Base-by-base conservation (phyloP, 2,888 invertebrate genomes). In the Cosmopolites sordidus region DNA sequence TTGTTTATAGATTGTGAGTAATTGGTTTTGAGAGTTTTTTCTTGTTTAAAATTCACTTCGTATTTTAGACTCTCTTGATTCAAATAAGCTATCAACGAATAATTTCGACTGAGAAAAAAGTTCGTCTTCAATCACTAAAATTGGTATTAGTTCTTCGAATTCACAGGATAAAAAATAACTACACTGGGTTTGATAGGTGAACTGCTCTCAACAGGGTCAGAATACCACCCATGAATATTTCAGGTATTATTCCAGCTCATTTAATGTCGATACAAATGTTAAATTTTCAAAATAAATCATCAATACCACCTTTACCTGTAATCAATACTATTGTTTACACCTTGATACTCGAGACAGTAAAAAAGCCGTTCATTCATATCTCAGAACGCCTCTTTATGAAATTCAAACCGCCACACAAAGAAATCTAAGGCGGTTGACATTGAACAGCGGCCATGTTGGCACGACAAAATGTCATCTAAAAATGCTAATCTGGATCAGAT, bases 401-500 rank as follows among this genome's bases (percentile, higher is more conserved):
- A 53, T 50, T 48, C 33, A 49, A 56, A 49, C 42, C 52, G 33
- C 43, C 17, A 40, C 40, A 56, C 48, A 56, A 56, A 48, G 51
- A 55, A 54, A 51, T 55, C 51, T 45, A 51, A 56, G 56, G 56
- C 56, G 56, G 52, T 39, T 48, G 56, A 50, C 56, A 56, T 56
- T 56, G 56, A 56, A 48, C 45, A 18, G 48, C 55, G 51, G 51
- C 48, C 55, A 51, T 55, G 41, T 55, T 51, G 18, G 30, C 43
- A 40, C 29, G 33, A 38, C 49, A 56, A 59, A 63, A 63, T 63
- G 63, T 62, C 63, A 63, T 63, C 61, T 59, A 57, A 56, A 61
- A 58, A 63, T 63, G 63, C 58, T 49, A 67, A 58, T 58, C 51
- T 58, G 49, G 54, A 58, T 54, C 55, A 52, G 48, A 41, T 55